Base-by-base conservation (phyloP, 2,797 vertebrate species). In the Bufotes viridis region DNA sequence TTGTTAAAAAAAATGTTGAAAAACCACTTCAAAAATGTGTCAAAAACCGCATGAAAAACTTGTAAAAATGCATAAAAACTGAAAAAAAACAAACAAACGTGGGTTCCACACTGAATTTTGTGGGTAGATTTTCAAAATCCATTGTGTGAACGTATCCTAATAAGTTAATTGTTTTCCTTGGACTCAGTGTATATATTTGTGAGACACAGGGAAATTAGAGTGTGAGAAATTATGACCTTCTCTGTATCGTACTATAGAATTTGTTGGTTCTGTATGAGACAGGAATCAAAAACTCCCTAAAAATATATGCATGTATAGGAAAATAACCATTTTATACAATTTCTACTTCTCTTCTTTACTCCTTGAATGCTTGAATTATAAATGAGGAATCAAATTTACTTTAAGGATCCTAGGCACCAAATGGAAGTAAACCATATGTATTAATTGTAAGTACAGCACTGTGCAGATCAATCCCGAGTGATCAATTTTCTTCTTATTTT, bases 341-440 rank as follows among this genome's bases (percentile, higher is more conserved):
- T 78, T n/a, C 34, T 49, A 20, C 29, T 81, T 81, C 7, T 42
- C 58, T 61, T 34, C 26, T 42, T 22, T 42, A 29, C 15, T 42
- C 34, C 26, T 65, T 49, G 60, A 63, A 42, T 61, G 14, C 29
- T 18, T 80, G 15, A 58, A 79, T 34, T 61, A 42, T 80, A 60
- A 60, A 58, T 79, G n/a, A 58, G 76, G 55, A 18, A 42, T 42
- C 20, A 29, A 63, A 49, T 81, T 49, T 12, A n/a, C 79, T 63
- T 49, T 49, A 63, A 15, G 29, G 58, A 81, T 60, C 26, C 78
- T 34, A 80, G 49, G 51, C 22, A 24, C 22, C 51, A 24, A 55
- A 15, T 78, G 49, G 42, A 55, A 24, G 51, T 80, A 60, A 79
- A 80, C n/a, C 57, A 80, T 80, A 60, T 81, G 60, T 81, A 81